phyloP scores from a whole-genome alignment of 1,140 invertebrate genomes.

The Calycopis cecrops region DNA sequence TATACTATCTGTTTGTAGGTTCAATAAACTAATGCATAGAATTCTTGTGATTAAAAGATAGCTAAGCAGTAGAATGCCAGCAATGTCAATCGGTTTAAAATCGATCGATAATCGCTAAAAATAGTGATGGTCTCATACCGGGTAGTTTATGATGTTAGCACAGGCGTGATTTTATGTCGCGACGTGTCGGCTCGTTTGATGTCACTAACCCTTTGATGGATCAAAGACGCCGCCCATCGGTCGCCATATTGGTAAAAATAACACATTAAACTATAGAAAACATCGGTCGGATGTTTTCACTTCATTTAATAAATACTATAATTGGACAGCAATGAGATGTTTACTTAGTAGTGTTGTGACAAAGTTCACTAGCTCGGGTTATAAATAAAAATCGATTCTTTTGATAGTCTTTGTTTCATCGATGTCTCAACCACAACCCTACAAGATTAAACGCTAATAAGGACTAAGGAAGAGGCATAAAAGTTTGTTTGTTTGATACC shows the following conservation, averaged over 20 bases:
- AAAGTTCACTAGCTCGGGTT: too few species aligned
- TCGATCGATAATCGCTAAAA: slow-evolving; percentile 43
- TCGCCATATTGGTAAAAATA: slow-evolving; percentile 65
- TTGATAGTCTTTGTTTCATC: too few species aligned
- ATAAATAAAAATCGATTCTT: too few species aligned
- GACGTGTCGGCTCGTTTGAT: slow-evolving; percentile 46
- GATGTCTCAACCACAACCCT: neutral
- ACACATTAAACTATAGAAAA: slow-evolving; percentile 58
- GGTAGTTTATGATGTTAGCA: slow-evolving; percentile 52
- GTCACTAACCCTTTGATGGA: slow-evolving; percentile 51
- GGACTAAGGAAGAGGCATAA: neutral
- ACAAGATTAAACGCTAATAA: slow-evolving; percentile 17
- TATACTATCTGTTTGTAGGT: too few species aligned
- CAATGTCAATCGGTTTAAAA: slow-evolving; percentile 24
- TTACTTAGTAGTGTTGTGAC: neutral
- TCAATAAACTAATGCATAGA: too few species aligned
- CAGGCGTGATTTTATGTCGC: slow-evolving; percentile 55
- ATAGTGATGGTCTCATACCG: slow-evolving; percentile 31
- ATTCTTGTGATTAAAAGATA: too few species aligned
- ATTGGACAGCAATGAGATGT: slow-evolving; percentile 4
- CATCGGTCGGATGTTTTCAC: slow-evolving; percentile 32
- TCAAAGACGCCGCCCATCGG: slow-evolving; percentile 55
- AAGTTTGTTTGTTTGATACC: slow-evolving; percentile 12
- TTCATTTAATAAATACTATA: slow-evolving; percentile 17
- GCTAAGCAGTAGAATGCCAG: slow-evolving; percentile 7